These are phyloP conservation scores for Dreissena rostriformis DNA, from an alignment of 1,140 invertebrate species.

Conservation along the genomic window DNA sequence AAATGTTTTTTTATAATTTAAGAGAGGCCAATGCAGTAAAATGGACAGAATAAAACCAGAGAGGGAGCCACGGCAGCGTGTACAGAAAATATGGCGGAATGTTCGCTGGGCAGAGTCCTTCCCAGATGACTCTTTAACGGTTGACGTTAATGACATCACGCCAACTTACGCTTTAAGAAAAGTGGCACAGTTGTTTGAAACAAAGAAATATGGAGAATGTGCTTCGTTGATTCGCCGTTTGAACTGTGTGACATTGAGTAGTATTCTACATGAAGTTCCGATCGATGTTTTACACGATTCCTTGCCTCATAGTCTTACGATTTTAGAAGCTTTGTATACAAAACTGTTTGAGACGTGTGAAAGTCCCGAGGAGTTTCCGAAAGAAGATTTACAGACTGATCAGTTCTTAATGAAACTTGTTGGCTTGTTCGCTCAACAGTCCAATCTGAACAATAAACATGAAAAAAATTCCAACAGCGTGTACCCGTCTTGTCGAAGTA, in stretches of 20 bases:
- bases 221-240: constrained; percentile 89
- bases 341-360: constrained; percentile 84
- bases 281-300: constrained; percentile 93
- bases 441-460: constrained; percentile 75
- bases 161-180: constrained; percentile 69
- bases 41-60: constrained; percentile 68
- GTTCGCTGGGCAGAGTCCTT: constrained; percentile 72
- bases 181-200: constrained; percentile 71
- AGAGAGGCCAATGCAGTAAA: constrained; percentile 51
- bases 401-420: constrained; percentile 91
- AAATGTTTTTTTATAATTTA: constrained; percentile 5
- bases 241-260: constrained; percentile 87
- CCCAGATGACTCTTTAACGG: constrained; percentile 67
- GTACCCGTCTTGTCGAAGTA: constrained; percentile 83
- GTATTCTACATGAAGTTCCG: constrained; percentile 88
- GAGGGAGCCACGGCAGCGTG: constrained; percentile 61
- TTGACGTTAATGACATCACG: constrained; percentile 70
- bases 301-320: constrained; percentile 91
- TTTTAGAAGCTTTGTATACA: constrained; percentile 92
- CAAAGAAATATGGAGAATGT: constrained; percentile 70
- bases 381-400: constrained; percentile 86
- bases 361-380: constrained; percentile 70
- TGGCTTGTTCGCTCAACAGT: constrained; percentile 88
- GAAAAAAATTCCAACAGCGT: constrained; percentile 83
- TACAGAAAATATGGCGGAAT: constrained; percentile 72